Percentiles rank a stretch among this genome's conserved stretches.
phyloP scores from a whole-genome alignment of 2,113 vertebrate species.

The Scortum barcoo region DNA sequence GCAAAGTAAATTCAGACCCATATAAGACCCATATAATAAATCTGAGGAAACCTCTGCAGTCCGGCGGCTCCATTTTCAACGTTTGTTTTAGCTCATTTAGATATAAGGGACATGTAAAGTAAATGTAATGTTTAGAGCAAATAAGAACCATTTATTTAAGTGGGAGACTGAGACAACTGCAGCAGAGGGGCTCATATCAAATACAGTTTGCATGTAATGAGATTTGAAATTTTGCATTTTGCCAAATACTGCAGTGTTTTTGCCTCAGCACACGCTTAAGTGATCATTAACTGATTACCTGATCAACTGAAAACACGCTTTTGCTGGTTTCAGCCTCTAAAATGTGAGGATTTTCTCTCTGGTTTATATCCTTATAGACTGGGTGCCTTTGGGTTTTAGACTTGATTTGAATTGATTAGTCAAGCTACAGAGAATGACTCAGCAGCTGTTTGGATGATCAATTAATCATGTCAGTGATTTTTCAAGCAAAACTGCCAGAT shows the following conservation, averaged over 20 bases:
- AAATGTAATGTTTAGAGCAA: conserved; percentile 36
- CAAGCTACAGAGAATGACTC: not conserved
- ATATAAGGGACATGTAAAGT: conserved; percentile 39
- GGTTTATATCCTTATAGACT: not conserved
- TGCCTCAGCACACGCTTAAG: not conserved
- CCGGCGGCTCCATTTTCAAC: conserved; percentile 39
- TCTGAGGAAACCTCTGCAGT: conserved; percentile 24
- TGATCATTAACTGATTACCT: not conserved
- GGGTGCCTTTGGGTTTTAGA: not conserved
- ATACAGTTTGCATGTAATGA: not conserved
- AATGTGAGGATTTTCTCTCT: not conserved
- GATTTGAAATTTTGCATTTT: not conserved
- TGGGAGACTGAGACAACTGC: not conserved
- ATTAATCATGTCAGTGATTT: not conserved
- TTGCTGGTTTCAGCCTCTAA: not conserved
- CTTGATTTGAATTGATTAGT: not conserved
- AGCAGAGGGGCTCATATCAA: not conserved
- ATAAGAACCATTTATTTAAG: not conserved
- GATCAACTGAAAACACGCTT: not conserved
- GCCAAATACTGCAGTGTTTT: not conserved
- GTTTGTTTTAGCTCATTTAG: conserved; percentile 38
- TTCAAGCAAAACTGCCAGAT: not conserved
- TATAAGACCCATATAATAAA: conserved; percentile 52
- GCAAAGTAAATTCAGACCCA: conserved; percentile 32
- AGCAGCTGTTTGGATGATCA: not conserved